A percentile compares a stretch with the other conserved stretches of the same genome.
Conservation (phyloP, 2,888 invertebrate species). For the Drosophila cognata region DNA sequence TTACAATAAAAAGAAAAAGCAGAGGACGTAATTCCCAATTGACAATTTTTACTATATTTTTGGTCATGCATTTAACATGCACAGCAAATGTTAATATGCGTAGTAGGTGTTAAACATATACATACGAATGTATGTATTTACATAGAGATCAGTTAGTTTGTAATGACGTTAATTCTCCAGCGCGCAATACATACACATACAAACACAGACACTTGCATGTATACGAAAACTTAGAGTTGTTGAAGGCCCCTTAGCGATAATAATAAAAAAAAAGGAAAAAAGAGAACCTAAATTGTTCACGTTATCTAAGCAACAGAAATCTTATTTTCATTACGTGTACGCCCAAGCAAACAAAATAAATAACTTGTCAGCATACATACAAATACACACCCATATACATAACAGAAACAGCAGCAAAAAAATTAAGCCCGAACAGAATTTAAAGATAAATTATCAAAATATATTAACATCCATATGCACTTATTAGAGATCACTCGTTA, state of each 20-base stretch:
- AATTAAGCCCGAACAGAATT: constrained; percentile 13
- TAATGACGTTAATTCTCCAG: constrained; percentile 2
- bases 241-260: constrained; percentile 11
- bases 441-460: constrained; percentile 14
- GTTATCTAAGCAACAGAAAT: constrained; percentile 41
- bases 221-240: background rate
- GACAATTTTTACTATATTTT: background rate
- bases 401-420: constrained; percentile 21
- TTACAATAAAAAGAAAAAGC: background rate
- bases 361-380: constrained; percentile 26
- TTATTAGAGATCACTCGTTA: background rate
- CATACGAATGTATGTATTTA: background rate
- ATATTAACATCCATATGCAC: background rate
- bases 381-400: background rate
- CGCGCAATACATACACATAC: constrained; percentile 2
- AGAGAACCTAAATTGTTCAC: constrained; percentile 30
- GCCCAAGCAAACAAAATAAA: constrained; percentile 36
- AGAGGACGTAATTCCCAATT: background rate
- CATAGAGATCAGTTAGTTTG: constrained; percentile 5
- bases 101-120: background rate
- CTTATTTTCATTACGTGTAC: constrained; percentile 42
- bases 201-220: constrained; percentile 1
- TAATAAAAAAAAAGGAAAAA: constrained; percentile 6
- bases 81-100: background rate
- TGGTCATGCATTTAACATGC: background rate